Base-by-base conservation (phyloP, 2,113 vertebrate genomes). In the Theristicus caerulescens region DNA sequence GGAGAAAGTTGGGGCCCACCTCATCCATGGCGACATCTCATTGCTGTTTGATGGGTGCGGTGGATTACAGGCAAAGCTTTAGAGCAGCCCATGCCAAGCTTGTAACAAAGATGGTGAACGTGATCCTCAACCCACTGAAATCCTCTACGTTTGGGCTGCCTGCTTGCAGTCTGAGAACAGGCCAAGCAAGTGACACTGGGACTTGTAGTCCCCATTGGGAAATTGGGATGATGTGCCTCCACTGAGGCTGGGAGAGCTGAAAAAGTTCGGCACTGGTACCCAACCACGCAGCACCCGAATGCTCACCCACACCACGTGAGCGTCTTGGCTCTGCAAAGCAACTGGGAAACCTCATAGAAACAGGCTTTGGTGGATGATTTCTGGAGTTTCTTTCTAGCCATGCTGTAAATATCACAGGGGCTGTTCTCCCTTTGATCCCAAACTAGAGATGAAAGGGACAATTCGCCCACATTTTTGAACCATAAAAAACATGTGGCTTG, bases 401-500 rank as follows among this genome's bases (percentile, higher is more conserved):
- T 89, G 51, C 52, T 85, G 65, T 82, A 84, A 94, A 89, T 96
- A 78, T 78, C 61, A 71, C 57, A 64, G 77, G 36, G 81, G 26
- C 73, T 87, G 26, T 55, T 94, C 47, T 83, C 36, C 67, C 72
- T 96, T 92, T 95, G 89, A 94, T 96, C 83, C 80, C 89, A 82
- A 84, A 90, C 67, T 71, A 47, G 83, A 91, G 59, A 87, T 81
- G 72, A 95, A 96, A 96, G 65, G 83, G 74, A 86, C 72, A 84
- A 91, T 86, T 88, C 9, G 7, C 69, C 55, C 25, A 31, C 26
- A 4, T 59, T 94, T 86, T 78, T 81, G 55, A 96, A 74, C 59
- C n/a, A 58, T 93, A 88, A 84, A 92, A 88, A 77, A 24, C 36
- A 81, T 16, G 67, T 91, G 59, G 88, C 76, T 93, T 94, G 82